A percentile compares a stretch with the other conserved stretches of the same genome.
These are phyloP conservation scores for Dexiosoma caninum DNA, from an alignment of 2,888 invertebrate species.

Conservation along the genomic window DNA sequence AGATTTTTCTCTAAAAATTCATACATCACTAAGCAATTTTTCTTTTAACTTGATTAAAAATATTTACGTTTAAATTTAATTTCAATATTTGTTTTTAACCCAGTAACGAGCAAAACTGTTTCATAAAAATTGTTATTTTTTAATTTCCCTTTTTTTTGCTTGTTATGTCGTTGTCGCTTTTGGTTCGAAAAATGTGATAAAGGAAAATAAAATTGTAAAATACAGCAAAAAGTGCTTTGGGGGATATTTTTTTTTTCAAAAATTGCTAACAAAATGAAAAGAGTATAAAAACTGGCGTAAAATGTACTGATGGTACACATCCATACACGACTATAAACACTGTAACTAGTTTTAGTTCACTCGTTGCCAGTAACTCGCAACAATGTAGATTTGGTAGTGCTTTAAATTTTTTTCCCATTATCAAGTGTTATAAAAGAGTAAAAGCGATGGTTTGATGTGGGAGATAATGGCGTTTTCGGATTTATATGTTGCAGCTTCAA, in stretches of 20 bases:
- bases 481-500: too few relatives aligned
- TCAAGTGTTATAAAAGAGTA: background rate
- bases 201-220: background rate
- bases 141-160: background rate
- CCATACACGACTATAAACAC: conserved; percentile 5
- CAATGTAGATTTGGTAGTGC: background rate
- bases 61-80: background rate
- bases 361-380: conserved; percentile 4
- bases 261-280: background rate
- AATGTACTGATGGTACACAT: conserved; percentile 12
- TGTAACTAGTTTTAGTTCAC: conserved; percentile 10
- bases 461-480: too few relatives aligned
- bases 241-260: background rate
- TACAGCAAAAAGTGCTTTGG: conserved; percentile 12
- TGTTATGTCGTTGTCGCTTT: background rate
- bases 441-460: background rate
- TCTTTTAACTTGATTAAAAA: background rate
- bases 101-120: conserved; percentile 6
- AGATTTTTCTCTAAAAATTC: background rate
- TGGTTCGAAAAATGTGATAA: conserved; percentile 9
- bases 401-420: background rate
- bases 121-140: background rate
- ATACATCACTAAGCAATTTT: background rate
- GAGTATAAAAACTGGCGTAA: background rate
- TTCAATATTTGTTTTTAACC: background rate